Percentiles rank a stretch among this genome's conserved stretches.
Conservation (phyloP, 2,113 vertebrate species). For the Sardina pilchardus region DNA sequence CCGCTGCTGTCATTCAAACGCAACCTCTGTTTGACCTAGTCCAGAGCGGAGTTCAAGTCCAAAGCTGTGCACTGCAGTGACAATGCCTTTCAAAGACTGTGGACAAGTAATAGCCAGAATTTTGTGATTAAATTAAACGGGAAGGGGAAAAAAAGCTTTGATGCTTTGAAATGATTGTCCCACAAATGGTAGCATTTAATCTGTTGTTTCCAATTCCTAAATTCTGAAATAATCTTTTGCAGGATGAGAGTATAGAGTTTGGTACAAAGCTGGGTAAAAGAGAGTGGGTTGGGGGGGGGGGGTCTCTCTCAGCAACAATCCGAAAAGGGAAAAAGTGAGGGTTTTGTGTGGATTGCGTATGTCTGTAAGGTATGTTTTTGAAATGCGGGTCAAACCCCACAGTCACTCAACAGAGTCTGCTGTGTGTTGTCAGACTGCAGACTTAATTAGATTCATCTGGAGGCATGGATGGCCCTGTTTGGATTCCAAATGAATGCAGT, state of each 20-base stretch:
- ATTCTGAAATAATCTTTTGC: constrained; percentile 7
- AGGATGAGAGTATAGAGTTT: not conserved
- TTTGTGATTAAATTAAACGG: constrained; percentile 50
- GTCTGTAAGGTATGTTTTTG: constrained; percentile 67
- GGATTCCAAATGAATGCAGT: constrained; percentile 62
- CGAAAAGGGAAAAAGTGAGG: constrained; percentile 57
- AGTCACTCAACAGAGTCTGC: constrained; percentile 66
- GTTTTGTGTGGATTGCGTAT: constrained; percentile 72
- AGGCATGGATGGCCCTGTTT: constrained; percentile 65
- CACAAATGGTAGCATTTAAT: not conserved
- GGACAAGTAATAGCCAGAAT: constrained; percentile 2
- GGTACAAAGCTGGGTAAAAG: not conserved
- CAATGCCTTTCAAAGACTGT: constrained; percentile 3
- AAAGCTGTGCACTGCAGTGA: constrained; percentile 27
- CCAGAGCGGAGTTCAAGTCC: constrained; percentile 62
- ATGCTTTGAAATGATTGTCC: not conserved
- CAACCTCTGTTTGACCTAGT: constrained; percentile 24
- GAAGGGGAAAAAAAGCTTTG: not conserved
- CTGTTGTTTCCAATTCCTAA: constrained; percentile 6
- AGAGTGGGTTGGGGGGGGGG: not conserved
- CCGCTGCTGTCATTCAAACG: constrained; percentile 54
- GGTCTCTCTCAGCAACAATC: constrained; percentile 20
- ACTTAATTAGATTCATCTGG: constrained; percentile 72
- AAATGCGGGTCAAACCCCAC: constrained; percentile 69
- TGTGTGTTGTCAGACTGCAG: constrained; percentile 64